phyloP scores from a whole-genome alignment of 2,797 vertebrate genomes.

The Agapornis canus region DNA sequence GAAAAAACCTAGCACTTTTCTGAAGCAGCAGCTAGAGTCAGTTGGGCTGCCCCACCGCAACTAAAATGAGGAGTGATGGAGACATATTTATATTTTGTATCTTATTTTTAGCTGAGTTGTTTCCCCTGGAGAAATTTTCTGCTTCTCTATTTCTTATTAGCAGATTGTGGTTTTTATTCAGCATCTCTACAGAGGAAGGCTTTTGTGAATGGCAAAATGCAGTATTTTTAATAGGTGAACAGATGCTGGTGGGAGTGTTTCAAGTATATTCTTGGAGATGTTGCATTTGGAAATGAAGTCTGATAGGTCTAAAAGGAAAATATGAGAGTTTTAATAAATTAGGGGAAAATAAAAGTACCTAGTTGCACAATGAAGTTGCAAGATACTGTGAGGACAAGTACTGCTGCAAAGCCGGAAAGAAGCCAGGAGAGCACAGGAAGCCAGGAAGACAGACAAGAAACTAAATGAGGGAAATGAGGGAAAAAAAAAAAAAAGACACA shows the following conservation, averaged over 20 bases:
- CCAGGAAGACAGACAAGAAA: background rate
- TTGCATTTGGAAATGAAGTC: background rate
- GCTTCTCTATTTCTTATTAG: background rate
- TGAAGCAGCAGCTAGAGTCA: background rate
- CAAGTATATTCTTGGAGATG: background rate
- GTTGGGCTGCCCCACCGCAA: background rate
- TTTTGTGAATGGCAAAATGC: background rate
- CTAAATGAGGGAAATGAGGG: conserved; percentile 4
- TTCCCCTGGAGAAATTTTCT: background rate
- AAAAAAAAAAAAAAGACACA: background rate
- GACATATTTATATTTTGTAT: background rate
- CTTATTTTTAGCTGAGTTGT: background rate
- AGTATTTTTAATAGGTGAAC: background rate
- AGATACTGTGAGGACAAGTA: conserved; percentile 33
- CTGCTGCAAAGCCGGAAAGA: conserved; percentile 51
- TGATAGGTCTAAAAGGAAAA: background rate
- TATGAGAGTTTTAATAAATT: background rate
- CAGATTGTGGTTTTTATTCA: background rate
- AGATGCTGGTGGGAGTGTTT: background rate
- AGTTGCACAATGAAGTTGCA: background rate
- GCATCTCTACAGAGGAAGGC: background rate
- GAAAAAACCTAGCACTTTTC: background rate
- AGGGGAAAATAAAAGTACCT: background rate
- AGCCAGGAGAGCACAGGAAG: conserved; percentile 16
- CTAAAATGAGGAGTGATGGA: background rate